Evolutionary conservation across 1,140 invertebrate species (phyloP), one percentile per base, ranked within the genome.

Genomic region (Ceratina calcarata): DNA sequence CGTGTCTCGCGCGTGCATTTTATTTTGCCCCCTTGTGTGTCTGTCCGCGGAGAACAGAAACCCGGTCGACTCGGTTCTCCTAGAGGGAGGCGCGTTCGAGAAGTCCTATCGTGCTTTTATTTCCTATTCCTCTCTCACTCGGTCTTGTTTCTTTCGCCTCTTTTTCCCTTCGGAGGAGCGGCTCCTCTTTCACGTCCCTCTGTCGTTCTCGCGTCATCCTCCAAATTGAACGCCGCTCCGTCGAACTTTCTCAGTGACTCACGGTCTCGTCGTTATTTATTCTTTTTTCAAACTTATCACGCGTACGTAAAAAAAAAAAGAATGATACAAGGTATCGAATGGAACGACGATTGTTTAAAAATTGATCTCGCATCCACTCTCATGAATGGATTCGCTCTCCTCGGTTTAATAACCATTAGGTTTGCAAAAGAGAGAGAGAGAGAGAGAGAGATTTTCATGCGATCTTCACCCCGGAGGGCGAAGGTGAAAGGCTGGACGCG

Each of bases 391-490:
- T 45, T 10, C 37, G 10, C 79, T 67, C 70, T 58, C 66, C 70
- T 71, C 65, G 76, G 79, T 89, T 90, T 91, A 91, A 91, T 90
- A 90, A 91, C 89, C 90, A 91, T 91, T 91, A 91, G 89, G 78
- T 45, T 53, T 37, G 76, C 73, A 76, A 45, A 69, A 68, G 57
- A 45, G 71, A 60, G 69, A 72, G 57, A 45, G 71, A 60, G 72
- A 72, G 18, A 68, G 20, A 27, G 18, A 57, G 60, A 58, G 79
- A 84, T 80, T 84, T 83, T 75, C 66, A 60, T 55, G 68, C 66
- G 62, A 61, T 74, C 12, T 37, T 67, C 16, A 20, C 62, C 62
- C 80, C 22, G 80, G 88, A 86, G 53, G 64, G 85, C 83, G 85
- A 88, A 57, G 88, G 87, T 68, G 71, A 76, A 67, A 80, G 72